phyloP scores from a whole-genome alignment of 2,113 vertebrate species.

The Sakesphorus luctuosus region DNA sequence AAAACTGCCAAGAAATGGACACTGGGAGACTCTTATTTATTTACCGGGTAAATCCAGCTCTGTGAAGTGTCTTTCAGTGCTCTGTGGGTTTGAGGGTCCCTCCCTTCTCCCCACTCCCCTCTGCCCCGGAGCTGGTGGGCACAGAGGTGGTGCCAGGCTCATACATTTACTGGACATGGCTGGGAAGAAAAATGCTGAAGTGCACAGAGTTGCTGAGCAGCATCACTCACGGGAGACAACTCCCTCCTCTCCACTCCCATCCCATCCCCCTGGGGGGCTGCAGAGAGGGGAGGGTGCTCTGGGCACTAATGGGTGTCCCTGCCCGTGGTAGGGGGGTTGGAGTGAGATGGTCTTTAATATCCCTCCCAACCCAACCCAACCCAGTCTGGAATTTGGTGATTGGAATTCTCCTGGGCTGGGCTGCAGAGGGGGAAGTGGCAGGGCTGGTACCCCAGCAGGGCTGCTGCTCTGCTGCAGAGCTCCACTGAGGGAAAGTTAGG shows the following conservation, averaged over 20 bases:
- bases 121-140: background rate
- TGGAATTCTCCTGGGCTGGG: background rate
- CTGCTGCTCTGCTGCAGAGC: background rate
- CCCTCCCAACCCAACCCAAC: background rate
- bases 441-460: background rate
- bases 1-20: background rate
- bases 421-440: background rate
- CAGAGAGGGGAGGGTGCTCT: background rate
- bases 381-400: rapidly evolving
- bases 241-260: background rate
- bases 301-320: background rate
- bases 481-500: rapidly evolving
- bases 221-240: background rate
- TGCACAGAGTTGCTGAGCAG: background rate
- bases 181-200: background rate
- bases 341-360: rapidly evolving
- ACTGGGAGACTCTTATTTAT: rapidly evolving
- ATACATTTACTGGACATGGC: background rate
- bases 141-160: background rate
- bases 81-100: background rate
- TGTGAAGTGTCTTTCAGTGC: background rate
- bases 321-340: background rate
- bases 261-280: background rate
- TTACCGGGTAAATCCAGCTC: background rate
- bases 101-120: background rate